A percentile compares a stretch with the other conserved stretches of the same genome.
phyloP scores from a whole-genome alignment of 2,888 invertebrate genomes.

The Brachypalpus laphriformis region DNA sequence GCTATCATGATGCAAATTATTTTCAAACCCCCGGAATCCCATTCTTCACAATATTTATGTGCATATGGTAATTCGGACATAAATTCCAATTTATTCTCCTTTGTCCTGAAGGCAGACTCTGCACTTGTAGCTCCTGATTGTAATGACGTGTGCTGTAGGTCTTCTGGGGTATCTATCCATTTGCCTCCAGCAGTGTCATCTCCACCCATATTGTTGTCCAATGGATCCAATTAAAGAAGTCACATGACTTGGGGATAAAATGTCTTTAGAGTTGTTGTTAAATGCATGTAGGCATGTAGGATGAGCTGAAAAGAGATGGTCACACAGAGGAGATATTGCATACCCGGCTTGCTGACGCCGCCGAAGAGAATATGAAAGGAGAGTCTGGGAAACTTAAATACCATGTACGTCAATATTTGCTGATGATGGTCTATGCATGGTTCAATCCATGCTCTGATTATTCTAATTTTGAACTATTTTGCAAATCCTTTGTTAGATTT shows the following conservation, averaged over 20 bases:
- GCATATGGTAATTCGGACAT: conserved; percentile 57
- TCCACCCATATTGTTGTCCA: conserved; percentile 43
- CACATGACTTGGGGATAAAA: conserved; percentile 35
- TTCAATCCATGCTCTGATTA: conserved; percentile 31
- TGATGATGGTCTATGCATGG: conserved; percentile 37
- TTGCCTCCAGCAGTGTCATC: conserved; percentile 20
- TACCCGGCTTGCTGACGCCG: background rate
- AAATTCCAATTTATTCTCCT: conserved; percentile 64
- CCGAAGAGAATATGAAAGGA: background rate
- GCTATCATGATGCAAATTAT: conserved; percentile 41
- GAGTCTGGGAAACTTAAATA: conserved; percentile 13
- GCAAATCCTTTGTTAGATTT: background rate
- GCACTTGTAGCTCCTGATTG: conserved; percentile 43
- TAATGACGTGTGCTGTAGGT: conserved; percentile 31
- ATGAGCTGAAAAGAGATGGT: no score
- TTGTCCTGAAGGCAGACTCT: conserved; percentile 26
- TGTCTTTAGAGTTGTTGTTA: conserved; percentile 18
- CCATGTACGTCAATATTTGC: conserved; percentile 47
- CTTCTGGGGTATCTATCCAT: background rate
- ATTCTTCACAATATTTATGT: conserved; percentile 55
- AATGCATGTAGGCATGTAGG: background rate
- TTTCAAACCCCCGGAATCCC: conserved; percentile 9
- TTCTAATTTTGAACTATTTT: conserved; percentile 1
- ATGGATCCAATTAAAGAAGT: conserved; percentile 62
- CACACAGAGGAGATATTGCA: background rate